Conservation (phyloP, 2,797 vertebrate species). For the Chrysocyon brachyurus region DNA sequence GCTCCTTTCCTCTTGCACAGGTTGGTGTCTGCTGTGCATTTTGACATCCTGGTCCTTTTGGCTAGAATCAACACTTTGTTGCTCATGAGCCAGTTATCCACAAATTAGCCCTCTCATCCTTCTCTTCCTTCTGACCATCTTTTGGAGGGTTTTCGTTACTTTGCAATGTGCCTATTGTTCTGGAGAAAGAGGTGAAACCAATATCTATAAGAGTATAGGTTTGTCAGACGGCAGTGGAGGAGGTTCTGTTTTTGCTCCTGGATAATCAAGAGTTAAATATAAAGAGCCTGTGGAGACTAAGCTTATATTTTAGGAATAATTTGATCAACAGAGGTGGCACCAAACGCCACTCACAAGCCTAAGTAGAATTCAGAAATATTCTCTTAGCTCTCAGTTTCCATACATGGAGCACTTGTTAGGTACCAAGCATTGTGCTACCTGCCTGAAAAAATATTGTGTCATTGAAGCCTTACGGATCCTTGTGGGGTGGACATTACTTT, state of each 20-base stretch:
- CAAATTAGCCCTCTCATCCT: not conserved
- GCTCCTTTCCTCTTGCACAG: not conserved
- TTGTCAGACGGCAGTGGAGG: not conserved
- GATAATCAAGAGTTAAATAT: not conserved
- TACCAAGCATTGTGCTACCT: not conserved
- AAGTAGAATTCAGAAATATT: conserved; percentile 6
- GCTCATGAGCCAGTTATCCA: not conserved
- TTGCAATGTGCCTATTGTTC: not conserved
- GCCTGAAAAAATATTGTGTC: not conserved
- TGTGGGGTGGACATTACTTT: not conserved
- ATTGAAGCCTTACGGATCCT: not conserved
- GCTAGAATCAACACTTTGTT: conserved; percentile 16
- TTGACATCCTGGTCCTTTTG: not conserved
- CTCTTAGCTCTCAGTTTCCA: not conserved
- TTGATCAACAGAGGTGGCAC: not conserved
- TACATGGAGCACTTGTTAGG: not conserved
- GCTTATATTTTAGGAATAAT: not conserved
- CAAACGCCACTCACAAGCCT: not conserved
- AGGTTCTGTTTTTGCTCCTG: not conserved
- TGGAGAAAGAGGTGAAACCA: conserved; percentile 20
- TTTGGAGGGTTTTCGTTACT: not conserved
- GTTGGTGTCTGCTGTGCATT: not conserved
- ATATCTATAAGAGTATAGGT: not conserved
- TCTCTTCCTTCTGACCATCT: not conserved
- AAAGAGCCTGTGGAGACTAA: not conserved